Percentiles rank a stretch among this genome's conserved stretches.
Evolutionary conservation across 1,140 invertebrate species (phyloP).

Genomic region (Listronotus bonariensis): DNA sequence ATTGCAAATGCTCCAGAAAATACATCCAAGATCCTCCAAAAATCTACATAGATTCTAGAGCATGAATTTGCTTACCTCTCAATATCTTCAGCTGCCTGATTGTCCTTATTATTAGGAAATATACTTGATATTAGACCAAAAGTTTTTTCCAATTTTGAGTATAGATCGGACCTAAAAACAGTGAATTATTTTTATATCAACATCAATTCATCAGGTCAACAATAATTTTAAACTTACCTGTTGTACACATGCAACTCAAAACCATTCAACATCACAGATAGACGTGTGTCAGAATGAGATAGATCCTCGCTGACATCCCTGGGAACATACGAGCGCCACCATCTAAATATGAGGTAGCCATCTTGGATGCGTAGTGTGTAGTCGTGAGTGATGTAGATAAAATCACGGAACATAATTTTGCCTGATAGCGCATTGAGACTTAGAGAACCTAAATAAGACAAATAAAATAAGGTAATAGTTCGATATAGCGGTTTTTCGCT

Average conservation of each 20-base stretch:
- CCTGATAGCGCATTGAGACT: conserved; percentile 93
- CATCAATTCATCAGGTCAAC: too few relatives aligned
- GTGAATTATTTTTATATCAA: background rate
- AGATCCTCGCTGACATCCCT: conserved; percentile 93
- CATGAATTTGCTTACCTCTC: conserved; percentile 32
- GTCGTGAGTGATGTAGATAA: conserved; percentile 94
- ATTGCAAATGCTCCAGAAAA: too few relatives aligned
- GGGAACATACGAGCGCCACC: conserved; percentile 94
- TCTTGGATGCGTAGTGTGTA: conserved; percentile 93
- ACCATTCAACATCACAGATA: conserved; percentile 93
- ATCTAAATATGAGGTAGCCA: conserved; percentile 96
- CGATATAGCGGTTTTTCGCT: too few relatives aligned
- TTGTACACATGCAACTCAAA: conserved; percentile 97
- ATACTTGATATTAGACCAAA: conserved; percentile 85
- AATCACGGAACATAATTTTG: conserved; percentile 98
- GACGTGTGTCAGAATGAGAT: conserved; percentile 91
- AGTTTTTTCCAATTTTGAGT: conserved; percentile 84
- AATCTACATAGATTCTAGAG: too few relatives aligned
- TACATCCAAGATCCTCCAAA: too few relatives aligned
- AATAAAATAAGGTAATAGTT: background rate
- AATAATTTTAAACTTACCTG: conserved; percentile 56
- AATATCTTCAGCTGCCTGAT: conserved; percentile 59
- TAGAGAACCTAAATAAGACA: conserved; percentile 77
- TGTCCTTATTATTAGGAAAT: conserved; percentile 64
- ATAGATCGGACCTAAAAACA: conserved; percentile 72